Evolutionary conservation across 2,888 invertebrate genomes (phyloP).

Genomic region (Poecilobothrus nobilitatus): DNA sequence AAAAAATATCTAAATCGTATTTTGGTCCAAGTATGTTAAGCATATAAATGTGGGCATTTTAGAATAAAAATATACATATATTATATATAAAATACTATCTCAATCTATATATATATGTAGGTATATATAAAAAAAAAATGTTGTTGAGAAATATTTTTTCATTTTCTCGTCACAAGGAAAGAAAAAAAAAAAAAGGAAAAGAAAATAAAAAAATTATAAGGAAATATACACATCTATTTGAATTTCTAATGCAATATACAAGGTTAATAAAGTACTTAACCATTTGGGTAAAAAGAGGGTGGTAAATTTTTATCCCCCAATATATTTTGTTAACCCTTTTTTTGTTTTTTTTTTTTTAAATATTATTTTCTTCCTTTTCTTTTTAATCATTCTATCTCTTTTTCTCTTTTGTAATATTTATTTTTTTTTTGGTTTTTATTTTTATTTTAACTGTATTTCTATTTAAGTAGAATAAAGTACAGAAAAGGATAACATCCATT

Average conservation of each 20-base stretch:
- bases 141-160: too few relatives aligned
- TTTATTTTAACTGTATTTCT: background rate
- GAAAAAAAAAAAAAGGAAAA: too few relatives aligned
- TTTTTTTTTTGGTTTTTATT: too few relatives aligned
- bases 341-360: background rate
- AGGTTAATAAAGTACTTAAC: slow-evolving; percentile 6
- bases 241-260: slow-evolving; percentile 6
- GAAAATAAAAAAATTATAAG: too few relatives aligned
- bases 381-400: background rate
- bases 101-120: too few relatives aligned
- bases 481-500: background rate
- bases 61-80: background rate
- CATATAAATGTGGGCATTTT: slow-evolving; percentile 1
- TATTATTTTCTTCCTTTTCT: background rate
- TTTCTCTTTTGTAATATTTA: background rate
- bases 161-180: too few relatives aligned
- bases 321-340: slow-evolving; percentile 1
- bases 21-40: background rate
- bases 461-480: background rate
- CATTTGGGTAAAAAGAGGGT: background rate
- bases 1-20: background rate
- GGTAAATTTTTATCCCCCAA: background rate
- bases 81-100: too few relatives aligned
- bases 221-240: background rate
- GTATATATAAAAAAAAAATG: too few relatives aligned